Evolutionary conservation across 2,888 invertebrate genomes (phyloP).

Genomic region (Cheilosia urbana): DNA sequence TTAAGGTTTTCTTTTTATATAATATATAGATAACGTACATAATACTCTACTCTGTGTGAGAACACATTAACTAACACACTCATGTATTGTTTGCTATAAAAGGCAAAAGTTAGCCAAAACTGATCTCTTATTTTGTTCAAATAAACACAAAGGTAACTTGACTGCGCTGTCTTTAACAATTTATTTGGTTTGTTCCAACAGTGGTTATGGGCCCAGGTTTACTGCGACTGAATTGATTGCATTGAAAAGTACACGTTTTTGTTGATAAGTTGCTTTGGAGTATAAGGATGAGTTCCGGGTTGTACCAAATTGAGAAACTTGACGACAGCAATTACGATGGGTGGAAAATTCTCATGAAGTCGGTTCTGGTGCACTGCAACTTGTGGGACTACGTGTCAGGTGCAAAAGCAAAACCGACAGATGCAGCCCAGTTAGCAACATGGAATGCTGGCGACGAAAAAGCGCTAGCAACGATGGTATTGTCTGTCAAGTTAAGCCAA

Average conservation of each 20-base stretch:
- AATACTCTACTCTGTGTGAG: too few relatives aligned
- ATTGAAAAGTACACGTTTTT: background rate
- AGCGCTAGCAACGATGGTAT: background rate
- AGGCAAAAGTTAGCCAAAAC: too few relatives aligned
- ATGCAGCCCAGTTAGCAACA: background rate
- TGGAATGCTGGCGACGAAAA: background rate
- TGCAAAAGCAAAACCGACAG: background rate
- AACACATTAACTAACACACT: too few relatives aligned
- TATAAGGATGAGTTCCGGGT: background rate
- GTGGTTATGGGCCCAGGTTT: background rate
- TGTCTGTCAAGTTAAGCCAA: slow-evolving; percentile 1
- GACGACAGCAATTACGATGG: slow-evolving; percentile 8
- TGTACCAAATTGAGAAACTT: slow-evolving; percentile 3
- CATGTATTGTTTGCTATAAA: too few relatives aligned
- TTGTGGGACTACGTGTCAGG: background rate
- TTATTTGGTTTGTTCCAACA: too few relatives aligned
- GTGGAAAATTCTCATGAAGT: slow-evolving; percentile 9
- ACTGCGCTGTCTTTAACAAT: too few relatives aligned
- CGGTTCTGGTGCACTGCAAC: background rate
- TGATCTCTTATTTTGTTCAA: too few relatives aligned
- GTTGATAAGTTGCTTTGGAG: background rate
- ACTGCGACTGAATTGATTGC: too few relatives aligned
- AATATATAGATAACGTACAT: too few relatives aligned
- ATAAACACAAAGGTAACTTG: too few relatives aligned
- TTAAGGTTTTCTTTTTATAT: too few relatives aligned